Percentiles rank a stretch among this genome's conserved stretches.
Evolutionary conservation across 2,888 invertebrate species (phyloP).

Genomic region (Eupithecia centaureata): DNA sequence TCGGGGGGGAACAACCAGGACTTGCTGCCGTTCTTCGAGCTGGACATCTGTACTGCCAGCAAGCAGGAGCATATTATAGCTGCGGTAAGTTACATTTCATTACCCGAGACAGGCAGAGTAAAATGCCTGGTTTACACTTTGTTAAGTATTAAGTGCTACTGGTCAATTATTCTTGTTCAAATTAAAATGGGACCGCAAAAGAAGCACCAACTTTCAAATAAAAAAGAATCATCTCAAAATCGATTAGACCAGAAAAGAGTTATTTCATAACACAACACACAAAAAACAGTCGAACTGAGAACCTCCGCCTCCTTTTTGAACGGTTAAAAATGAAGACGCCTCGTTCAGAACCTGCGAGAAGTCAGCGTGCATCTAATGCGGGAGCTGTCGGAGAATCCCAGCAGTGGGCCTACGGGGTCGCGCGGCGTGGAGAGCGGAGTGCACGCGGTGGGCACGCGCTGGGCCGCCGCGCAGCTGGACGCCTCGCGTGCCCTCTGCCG

Average conservation of each 20-base stretch:
- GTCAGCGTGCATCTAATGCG: slow-evolving; percentile 91
- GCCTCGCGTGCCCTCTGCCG: slow-evolving; percentile 90
- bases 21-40: slow-evolving; percentile 90
- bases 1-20: slow-evolving; percentile 75
- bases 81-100: slow-evolving; percentile 83
- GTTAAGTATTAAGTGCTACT: too few species aligned
- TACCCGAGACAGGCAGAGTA: too few species aligned
- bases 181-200: too few species aligned
- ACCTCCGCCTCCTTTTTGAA: too few species aligned
- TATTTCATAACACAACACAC: too few species aligned
- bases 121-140: too few species aligned
- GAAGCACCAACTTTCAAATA: too few species aligned
- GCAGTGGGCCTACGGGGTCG: slow-evolving; percentile 88
- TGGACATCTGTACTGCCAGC: slow-evolving; percentile 93
- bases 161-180: too few species aligned
- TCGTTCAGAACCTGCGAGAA: slow-evolving; percentile 90
- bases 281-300: too few species aligned
- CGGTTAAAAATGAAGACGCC: too few species aligned
- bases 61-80: slow-evolving; percentile 95
- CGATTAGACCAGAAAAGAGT: too few species aligned
- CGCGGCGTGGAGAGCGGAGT: slow-evolving; percentile 79
- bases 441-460: slow-evolving; percentile 91
- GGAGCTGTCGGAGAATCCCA: slow-evolving; percentile 81
- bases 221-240: too few species aligned
- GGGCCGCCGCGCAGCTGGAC: slow-evolving; percentile 92